Percentiles rank a stretch among this genome's conserved stretches.
Conservation (phyloP, 2,797 vertebrate genomes). For the Hypotaenidia philippensis region DNA sequence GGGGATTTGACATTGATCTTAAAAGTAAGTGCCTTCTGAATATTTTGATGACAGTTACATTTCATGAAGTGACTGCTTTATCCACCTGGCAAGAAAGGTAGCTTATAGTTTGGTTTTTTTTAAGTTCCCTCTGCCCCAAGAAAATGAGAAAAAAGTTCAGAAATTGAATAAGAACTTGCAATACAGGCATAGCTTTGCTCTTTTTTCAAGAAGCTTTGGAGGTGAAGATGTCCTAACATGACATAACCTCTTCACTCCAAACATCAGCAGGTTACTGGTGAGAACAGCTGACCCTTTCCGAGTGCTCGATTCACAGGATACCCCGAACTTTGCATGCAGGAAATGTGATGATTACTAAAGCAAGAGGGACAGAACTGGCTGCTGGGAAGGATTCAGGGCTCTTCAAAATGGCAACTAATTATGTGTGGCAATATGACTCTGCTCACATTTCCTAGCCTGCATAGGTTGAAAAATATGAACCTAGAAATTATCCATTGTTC, state of each 20-base stretch:
- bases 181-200: not conserved
- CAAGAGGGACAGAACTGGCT: not conserved
- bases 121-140: not conserved
- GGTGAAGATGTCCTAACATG: not conserved
- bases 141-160: not conserved
- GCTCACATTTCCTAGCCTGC: not conserved
- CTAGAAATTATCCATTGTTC: not conserved
- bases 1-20: not conserved
- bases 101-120: not conserved
- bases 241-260: not conserved
- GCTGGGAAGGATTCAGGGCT: not conserved
- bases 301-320: not conserved
- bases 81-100: not conserved
- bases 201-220: not conserved
- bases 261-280: not conserved
- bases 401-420: not conserved
- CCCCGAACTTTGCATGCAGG: not conserved
- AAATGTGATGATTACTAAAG: not conserved
- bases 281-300: not conserved
- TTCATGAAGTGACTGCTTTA: not conserved
- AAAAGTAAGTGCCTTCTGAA: not conserved
- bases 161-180: not conserved
- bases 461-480: not conserved
- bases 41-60: not conserved
- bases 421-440: not conserved